Evolutionary conservation across 2,797 vertebrate genomes (phyloP), one percentile per base, ranked within the genome.

Genomic region (Rhadinocentrus ornatus): DNA sequence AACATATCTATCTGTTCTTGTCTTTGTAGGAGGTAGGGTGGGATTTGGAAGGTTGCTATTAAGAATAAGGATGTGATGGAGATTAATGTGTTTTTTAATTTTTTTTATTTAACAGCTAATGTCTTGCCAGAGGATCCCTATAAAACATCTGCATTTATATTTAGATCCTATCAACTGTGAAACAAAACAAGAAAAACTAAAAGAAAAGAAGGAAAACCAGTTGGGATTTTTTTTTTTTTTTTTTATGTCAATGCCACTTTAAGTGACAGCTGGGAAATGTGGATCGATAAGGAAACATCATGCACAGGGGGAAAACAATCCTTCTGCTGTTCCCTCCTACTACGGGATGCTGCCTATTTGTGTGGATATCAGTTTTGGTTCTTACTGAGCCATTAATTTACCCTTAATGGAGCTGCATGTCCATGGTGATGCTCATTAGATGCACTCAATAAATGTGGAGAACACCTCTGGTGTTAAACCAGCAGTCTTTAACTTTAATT

Each of bases 211-310:
- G 8, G 44, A 7, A 44, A 44, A 44, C 15, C 41, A 16, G 6
- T 20, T 2, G 20, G 44, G 44, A n/a, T 46, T 18, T 46, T 46
- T 46, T 46, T 46, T 18, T n/a, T 6, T n/a, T 46, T 18, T 46
- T 46, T 46, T 46, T 46, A 20, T n/a, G 18, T n/a, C 4, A 46
- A 2, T 46, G 20, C 44, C 44, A n/a, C 2, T n/a, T 46, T 46
- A 20, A 46, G 44, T 46, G 44, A 9, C 44, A 46, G 44, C 44
- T 63, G 52, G 26, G 46, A 72, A 59, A 62, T 41, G 7, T 12
- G 61, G 27, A 81, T 75, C 35, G 53, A 41, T 69, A 72, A 73
- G 24, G 29, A 31, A 35, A 11, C 26, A 63, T 80, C 62, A 59
- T 69, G 55, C 29, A 39, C 44, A 34, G 39, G 16, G 20, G 63